Percentiles rank a stretch among this genome's conserved stretches.
These are phyloP conservation scores for Aphelenchoides avenae DNA, from an alignment of 1,140 invertebrate genomes.

Conservation along the genomic window DNA sequence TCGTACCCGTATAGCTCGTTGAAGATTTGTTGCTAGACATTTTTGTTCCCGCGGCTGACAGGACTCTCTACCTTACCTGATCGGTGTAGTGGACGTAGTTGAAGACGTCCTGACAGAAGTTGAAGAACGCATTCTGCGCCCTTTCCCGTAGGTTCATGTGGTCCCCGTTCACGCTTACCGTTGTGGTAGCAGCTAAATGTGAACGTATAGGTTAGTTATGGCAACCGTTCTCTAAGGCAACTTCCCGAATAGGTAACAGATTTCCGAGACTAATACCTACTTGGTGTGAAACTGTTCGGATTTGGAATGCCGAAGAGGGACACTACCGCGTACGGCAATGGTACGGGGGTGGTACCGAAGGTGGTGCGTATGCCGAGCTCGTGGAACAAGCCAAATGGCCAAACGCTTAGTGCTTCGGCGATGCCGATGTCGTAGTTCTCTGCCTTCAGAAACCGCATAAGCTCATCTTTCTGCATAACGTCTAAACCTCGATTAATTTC, in stretches of 20 bases:
- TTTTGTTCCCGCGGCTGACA: not conserved
- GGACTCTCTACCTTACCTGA: too few relatives aligned
- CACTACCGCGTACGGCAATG: conserved; percentile 5
- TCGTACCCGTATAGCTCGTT: conserved; percentile 9
- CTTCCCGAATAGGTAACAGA: too few relatives aligned
- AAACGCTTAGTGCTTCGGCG: conserved; percentile 5
- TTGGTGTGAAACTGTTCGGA: conserved; percentile 15
- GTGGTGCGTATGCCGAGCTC: conserved; percentile 5
- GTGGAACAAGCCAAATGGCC: conserved; percentile 11
- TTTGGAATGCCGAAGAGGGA: conserved; percentile 10
- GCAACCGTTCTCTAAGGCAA: too few relatives aligned
- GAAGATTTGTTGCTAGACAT: conserved; percentile 6
- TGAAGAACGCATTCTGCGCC: not conserved
- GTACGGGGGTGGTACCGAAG: not conserved
- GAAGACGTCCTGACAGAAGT: conserved; percentile 4
- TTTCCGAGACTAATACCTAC: too few relatives aligned
- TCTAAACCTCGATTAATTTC: too few relatives aligned
- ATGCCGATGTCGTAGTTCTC: conserved; percentile 14
- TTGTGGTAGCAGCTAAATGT: too few relatives aligned
- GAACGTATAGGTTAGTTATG: too few relatives aligned
- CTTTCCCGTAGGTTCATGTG: not conserved
- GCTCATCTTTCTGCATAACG: not conserved
- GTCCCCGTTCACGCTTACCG: too few relatives aligned
- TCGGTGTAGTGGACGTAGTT: not conserved
- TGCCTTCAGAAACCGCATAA: not conserved